Percentiles rank a stretch among this genome's conserved stretches.
phyloP scores from a whole-genome alignment of 2,113 vertebrate species.

The Corythoichthys intestinalis region DNA sequence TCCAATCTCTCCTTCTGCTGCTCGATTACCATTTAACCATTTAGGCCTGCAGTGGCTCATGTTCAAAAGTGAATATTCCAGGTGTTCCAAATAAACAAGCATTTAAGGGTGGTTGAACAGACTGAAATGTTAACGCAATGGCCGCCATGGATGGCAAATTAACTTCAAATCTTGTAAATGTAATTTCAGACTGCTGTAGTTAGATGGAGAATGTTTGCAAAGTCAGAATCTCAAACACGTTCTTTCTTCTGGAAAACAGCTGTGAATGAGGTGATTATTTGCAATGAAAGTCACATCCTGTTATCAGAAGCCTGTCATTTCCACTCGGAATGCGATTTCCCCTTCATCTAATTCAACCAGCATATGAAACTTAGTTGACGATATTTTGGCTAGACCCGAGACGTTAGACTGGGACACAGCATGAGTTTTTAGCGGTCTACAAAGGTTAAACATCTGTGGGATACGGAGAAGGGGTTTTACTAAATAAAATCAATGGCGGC shows the following conservation, averaged over 20 bases:
- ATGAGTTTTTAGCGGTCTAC: conserved; percentile 19
- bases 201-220: neutral
- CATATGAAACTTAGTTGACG: conserved; percentile 29
- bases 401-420: neutral
- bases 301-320: conserved; percentile 46
- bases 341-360: conserved; percentile 20
- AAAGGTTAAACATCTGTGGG: conserved; percentile 34
- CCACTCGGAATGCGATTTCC: conserved; percentile 22
- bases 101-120: no score
- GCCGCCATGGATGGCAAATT: no score
- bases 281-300: conserved; percentile 42
- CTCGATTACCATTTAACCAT: no score
- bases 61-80: no score
- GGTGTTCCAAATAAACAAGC: no score
- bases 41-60: no score
- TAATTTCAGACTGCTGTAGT: neutral
- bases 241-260: conserved; percentile 18
- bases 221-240: neutral
- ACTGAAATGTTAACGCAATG: no score
- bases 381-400: neutral
- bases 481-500: conserved; percentile 39
- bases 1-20: no score
- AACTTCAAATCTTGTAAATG: no score
- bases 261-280: conserved; percentile 23
- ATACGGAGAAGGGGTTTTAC: conserved; percentile 17